Evolutionary conservation across 2,113 vertebrate genomes (phyloP), one percentile per base, ranked within the genome.

Genomic region (Percina caprodes): DNA sequence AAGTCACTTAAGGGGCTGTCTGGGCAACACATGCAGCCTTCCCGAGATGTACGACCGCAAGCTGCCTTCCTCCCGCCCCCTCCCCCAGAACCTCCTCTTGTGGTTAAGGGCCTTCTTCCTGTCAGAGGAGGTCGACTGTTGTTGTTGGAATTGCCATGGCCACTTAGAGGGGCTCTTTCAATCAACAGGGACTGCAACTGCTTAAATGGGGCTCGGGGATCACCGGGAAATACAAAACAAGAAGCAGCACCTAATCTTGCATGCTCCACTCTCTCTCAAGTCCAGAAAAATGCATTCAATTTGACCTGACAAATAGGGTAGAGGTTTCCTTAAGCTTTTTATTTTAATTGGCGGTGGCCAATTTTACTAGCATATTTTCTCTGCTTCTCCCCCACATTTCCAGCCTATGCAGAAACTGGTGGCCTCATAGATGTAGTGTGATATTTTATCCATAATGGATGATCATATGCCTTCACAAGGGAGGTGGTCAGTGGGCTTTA

Each of bases 21-120:
- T 89, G 89, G 83, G 79, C 86, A 88, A 86, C 84, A 90, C 85
- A 79, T 83, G 87, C 82, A 89, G 74, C 83, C 69, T 74, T 91
- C 69, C 86, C 79, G 74, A 91, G 86, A 92, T 65, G 72, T 83
- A 86, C 65, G 77, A 93, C 90, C 75, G 26, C 91, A 92, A 82
- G 78, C 88, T 84, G 72, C 77, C 71, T 80, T 63, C 79, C 74
- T 55, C 77, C 73, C 83, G 84, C 79, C 81, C 55, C 67, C 69
- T 70, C 84, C 86, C 86, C 55, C 52, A 74, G 59, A 59, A 71
- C 77, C 67, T 19, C 71, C 80, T 83, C 89, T 88, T 84, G 91
- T 87, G 90, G 92, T 90, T 89, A 82, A 86, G 91, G 85, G 80
- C 81, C 86, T 90, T 89, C 86, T 93, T 94, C 87, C 89, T 92